Conservation (phyloP, 2,113 vertebrate species). For the Murina feae region DNA sequence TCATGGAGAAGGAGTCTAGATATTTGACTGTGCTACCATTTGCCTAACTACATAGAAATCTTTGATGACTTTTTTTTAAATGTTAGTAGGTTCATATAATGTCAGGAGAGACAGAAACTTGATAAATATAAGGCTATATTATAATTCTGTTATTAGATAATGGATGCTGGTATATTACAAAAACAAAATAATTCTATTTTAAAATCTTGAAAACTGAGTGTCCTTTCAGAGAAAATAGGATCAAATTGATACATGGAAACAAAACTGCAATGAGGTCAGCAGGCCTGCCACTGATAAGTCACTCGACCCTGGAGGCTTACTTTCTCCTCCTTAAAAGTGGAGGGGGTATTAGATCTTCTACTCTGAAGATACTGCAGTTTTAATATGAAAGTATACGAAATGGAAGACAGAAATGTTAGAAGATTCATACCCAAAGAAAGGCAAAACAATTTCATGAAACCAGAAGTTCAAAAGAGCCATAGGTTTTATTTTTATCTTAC, state of each 20-base stretch:
- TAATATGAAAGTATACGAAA: constrained; percentile 15
- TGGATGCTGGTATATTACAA: neutral
- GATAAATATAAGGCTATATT: neutral
- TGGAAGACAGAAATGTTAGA: neutral
- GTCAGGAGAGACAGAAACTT: neutral
- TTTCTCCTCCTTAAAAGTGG: neutral
- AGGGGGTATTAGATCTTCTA: neutral
- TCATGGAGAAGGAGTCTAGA: neutral
- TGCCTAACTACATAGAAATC: neutral
- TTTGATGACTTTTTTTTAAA: neutral
- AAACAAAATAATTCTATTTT: neutral
- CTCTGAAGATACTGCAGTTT: neutral
- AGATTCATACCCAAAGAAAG: neutral
- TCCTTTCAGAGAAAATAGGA: neutral
- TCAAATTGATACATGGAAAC: neutral
- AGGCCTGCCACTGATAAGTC: neutral
- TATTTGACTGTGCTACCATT: neutral
- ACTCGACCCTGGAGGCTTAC: neutral
- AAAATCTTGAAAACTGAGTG: neutral
- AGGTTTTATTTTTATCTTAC: neutral
- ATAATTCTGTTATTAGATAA: neutral
- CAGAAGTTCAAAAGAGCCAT: neutral
- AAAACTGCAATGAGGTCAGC: neutral
- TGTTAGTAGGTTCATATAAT: neutral
- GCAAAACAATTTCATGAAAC: neutral